A percentile compares a stretch with the other conserved stretches of the same genome.
These are phyloP conservation scores for Psilopsiagon aurifrons DNA, from an alignment of 2,113 vertebrate genomes.

Conservation along the genomic window DNA sequence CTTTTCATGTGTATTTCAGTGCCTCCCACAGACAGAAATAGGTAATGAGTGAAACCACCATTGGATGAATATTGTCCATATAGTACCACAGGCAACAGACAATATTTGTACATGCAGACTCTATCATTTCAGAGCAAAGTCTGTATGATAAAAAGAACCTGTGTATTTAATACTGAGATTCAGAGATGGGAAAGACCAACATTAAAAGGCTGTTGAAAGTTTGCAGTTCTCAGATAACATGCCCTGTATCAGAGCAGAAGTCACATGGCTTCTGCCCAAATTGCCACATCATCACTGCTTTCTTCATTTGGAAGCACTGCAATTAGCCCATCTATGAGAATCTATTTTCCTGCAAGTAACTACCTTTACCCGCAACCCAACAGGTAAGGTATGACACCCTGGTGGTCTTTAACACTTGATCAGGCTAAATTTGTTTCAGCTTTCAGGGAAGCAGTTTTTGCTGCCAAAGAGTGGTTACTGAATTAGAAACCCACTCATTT, in stretches of 20 bases:
- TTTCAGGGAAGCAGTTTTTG: neutral
- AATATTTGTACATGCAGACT: neutral
- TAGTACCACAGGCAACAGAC: neutral
- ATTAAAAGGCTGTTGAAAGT: neutral
- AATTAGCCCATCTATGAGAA: neutral
- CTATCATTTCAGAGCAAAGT: neutral
- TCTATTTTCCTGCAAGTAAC: neutral
- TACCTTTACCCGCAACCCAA: neutral
- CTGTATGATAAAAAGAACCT: neutral
- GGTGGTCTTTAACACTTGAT: neutral
- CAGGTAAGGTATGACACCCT: neutral
- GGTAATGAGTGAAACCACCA: constrained; percentile 27
- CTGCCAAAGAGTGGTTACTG: accelerated
- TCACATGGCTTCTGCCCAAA: neutral
- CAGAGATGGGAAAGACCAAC: neutral
- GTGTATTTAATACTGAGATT: neutral
- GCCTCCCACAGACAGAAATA: constrained; percentile 31
- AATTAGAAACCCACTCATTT: neutral
- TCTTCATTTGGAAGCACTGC: neutral
- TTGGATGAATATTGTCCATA: constrained; percentile 41
- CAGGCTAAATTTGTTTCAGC: neutral
- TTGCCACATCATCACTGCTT: accelerated
- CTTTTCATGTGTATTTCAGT: constrained; percentile 47
- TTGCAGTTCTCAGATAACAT: neutral
- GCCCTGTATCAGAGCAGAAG: neutral